Conservation (phyloP, 2,888 invertebrate species). For the Hemaris fuciformis region DNA sequence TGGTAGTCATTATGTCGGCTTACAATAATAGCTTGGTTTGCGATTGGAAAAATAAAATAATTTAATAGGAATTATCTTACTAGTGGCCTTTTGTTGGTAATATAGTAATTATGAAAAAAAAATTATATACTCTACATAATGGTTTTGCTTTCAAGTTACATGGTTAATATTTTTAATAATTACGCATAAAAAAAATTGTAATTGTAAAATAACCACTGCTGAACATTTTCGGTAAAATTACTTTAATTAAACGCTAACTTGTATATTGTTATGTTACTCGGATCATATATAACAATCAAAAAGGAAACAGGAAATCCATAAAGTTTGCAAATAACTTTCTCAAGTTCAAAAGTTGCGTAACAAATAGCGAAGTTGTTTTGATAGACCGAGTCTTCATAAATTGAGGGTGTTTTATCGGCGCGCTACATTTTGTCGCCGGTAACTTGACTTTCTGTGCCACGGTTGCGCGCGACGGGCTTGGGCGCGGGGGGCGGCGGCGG, state of each 20-base stretch:
- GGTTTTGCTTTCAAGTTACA: neutral
- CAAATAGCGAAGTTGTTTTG: constrained; percentile 64
- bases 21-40: neutral
- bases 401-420: constrained; percentile 75
- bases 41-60: neutral
- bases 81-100: neutral
- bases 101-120: neutral
- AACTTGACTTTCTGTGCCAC: constrained; percentile 77
- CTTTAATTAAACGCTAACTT: neutral
- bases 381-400: constrained; percentile 71
- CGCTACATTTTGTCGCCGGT: constrained; percentile 72
- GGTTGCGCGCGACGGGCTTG: constrained; percentile 61
- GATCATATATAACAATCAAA: neutral
- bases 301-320: constrained; percentile 25
- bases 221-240: neutral
- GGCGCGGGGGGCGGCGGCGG: constrained; percentile 38
- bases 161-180: neutral
- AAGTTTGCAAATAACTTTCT: constrained; percentile 44
- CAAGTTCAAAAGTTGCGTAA: constrained; percentile 69
- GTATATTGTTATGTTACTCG: neutral
- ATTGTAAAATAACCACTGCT: too few species aligned
- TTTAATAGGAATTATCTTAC: neutral
- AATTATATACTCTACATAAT: neutral
- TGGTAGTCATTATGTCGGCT: neutral
- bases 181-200: too few species aligned